A percentile compares a stretch with the other conserved stretches of the same genome.
These are phyloP conservation scores for Micropoecilia bifurca DNA, from an alignment of 2,797 vertebrate species.

Conservation along the genomic window DNA sequence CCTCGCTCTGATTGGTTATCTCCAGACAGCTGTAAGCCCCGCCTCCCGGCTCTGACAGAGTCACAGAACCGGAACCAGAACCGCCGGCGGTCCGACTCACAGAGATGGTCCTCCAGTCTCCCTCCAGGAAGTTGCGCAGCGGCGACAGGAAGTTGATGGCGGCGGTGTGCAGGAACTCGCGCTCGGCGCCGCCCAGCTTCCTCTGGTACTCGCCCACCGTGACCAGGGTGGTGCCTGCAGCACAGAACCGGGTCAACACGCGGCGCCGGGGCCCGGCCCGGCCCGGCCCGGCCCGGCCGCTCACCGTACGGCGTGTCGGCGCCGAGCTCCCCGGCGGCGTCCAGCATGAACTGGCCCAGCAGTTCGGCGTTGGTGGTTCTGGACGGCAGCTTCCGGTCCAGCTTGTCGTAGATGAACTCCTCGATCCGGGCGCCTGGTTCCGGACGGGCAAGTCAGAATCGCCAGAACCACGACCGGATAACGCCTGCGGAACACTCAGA, in stretches of 20 bases:
- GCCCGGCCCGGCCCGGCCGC: constrained; percentile 58
- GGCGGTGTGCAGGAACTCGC: constrained; percentile 91
- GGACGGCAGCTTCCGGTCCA: constrained; percentile 93
- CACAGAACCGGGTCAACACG: neutral
- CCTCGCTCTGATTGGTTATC: no score
- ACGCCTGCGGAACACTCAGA: neutral
- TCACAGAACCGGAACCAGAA: neutral
- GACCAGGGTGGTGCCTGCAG: constrained; percentile 82
- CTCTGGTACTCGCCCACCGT: constrained; percentile 93
- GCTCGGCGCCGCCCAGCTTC: constrained; percentile 88
- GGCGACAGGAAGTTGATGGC: constrained; percentile 91
- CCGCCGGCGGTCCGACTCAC: constrained; percentile 72
- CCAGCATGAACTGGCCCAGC: constrained; percentile 95
- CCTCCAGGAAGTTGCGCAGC: constrained; percentile 95
- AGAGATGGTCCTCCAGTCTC: constrained; percentile 96
- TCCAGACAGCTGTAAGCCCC: no score
- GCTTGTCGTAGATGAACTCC: constrained; percentile 97
- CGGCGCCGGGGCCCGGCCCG: no score
- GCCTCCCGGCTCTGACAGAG: no score
- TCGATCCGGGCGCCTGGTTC: constrained; percentile 90
- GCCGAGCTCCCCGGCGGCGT: constrained; percentile 92
- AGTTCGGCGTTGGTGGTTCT: constrained; percentile 91
- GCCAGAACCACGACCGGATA: neutral
- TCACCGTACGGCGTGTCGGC: constrained; percentile 90
- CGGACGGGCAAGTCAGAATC: neutral